phyloP scores from a whole-genome alignment of 2,888 invertebrate species.

The Leptura quadrifasciata region DNA sequence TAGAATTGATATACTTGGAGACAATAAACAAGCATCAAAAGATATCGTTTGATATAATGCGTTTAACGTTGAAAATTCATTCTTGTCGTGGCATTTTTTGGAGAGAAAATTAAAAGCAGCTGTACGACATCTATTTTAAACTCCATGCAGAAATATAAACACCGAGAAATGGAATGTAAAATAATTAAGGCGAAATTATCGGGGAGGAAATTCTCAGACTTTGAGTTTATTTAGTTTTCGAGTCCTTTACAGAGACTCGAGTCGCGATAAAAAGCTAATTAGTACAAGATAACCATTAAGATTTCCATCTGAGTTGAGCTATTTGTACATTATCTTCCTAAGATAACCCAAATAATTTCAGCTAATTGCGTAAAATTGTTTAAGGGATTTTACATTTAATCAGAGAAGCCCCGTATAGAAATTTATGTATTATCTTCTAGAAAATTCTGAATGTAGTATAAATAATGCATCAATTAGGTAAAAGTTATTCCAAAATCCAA shows the following conservation, averaged over 20 bases:
- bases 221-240: slow-evolving; percentile 28
- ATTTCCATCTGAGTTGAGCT: slow-evolving; percentile 16
- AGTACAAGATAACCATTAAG: slow-evolving; percentile 27
- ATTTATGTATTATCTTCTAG: no score
- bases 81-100: not conserved
- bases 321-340: slow-evolving; percentile 20
- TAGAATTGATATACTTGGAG: no score
- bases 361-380: not conserved
- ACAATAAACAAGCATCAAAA: no score
- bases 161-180: not conserved
- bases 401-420: not conserved
- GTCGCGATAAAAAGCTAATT: slow-evolving; percentile 32
- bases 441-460: no score
- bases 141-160: not conserved
- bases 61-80: no score
- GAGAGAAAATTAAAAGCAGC: not conserved
- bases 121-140: not conserved
- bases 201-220: slow-evolving; percentile 5
- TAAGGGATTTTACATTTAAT: not conserved
- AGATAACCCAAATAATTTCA: slow-evolving; percentile 48
- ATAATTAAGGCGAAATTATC: slow-evolving; percentile 25
- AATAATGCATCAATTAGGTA: no score
- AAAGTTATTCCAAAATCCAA: no score
- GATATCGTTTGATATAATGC: no score
- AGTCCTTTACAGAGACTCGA: slow-evolving; percentile 21